Percentiles rank a stretch among this genome's conserved stretches.
phyloP scores from a whole-genome alignment of 2,797 vertebrate species.

The Platalea minor region DNA sequence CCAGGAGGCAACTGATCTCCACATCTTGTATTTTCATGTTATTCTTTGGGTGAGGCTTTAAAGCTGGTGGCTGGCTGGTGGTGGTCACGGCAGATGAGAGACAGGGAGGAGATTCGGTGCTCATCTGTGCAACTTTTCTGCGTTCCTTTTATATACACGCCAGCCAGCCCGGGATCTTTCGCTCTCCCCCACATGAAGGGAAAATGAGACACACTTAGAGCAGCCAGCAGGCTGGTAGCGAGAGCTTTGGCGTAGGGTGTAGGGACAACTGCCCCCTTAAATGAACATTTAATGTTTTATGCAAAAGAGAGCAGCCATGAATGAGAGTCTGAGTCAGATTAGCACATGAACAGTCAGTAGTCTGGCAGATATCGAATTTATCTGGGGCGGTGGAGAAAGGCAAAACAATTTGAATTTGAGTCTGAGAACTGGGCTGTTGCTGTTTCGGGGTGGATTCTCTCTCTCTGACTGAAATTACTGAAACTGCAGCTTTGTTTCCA shows the following conservation, averaged over 20 bases:
- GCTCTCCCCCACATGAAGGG: neutral
- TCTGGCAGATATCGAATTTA: slow-evolving; percentile 13
- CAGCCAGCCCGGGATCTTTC: neutral
- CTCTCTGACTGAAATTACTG: neutral
- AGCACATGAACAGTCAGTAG: slow-evolving; percentile 32
- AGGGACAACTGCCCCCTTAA: slow-evolving; percentile 19
- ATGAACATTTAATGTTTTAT: slow-evolving; percentile 24
- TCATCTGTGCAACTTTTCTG: neutral
- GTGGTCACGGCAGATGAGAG: neutral
- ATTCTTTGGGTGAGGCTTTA: neutral
- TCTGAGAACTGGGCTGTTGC: neutral
- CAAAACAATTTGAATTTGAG: neutral
- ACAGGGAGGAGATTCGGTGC: neutral
- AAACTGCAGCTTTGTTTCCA: neutral
- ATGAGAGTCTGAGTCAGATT: slow-evolving; percentile 27
- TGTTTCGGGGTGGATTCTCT: neutral
- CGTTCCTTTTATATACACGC: neutral
- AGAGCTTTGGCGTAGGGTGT: neutral
- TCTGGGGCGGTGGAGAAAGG: neutral
- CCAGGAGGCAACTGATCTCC: neutral
- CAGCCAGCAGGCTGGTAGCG: neutral
- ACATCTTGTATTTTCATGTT: fast-evolving
- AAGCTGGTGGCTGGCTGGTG: neutral
- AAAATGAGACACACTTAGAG: neutral
- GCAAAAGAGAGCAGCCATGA: slow-evolving; percentile 20